Evolutionary conservation across 1,140 invertebrate species (phyloP).

Genomic region (Euura saliciscinereae): DNA sequence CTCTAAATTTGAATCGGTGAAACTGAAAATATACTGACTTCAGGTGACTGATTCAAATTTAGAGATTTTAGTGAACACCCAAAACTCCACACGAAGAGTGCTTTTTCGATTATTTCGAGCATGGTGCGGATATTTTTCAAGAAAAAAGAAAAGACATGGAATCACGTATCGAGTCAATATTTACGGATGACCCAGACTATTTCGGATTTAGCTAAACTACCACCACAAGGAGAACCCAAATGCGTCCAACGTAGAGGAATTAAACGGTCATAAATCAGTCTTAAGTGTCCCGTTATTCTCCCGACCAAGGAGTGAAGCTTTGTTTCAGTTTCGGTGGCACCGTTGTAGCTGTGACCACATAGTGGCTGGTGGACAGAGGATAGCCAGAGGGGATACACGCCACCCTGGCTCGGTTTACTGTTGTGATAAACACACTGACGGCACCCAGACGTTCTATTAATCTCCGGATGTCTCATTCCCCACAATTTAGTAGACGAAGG

Average conservation of each 20-base stretch:
- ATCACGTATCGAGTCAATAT: background rate
- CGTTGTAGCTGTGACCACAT: background rate
- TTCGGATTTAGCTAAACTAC: background rate
- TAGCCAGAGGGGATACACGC: background rate
- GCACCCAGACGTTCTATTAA: background rate
- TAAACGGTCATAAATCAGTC: background rate
- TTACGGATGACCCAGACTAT: background rate
- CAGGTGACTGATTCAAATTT: no score
- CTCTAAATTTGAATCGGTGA: no score
- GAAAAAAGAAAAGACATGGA: no score
- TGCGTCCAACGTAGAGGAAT: background rate
- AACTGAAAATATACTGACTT: no score
- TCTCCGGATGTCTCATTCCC: background rate
- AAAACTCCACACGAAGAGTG: no score
- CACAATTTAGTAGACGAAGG: background rate
- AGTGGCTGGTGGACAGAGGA: background rate
- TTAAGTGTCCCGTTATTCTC: background rate
- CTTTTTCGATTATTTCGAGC: no score
- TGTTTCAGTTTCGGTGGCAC: background rate
- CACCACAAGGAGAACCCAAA: background rate
- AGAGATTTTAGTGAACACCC: no score
- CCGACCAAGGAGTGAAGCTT: background rate
- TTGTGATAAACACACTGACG: background rate
- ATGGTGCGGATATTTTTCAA: no score
- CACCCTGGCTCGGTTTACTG: background rate